Base-by-base conservation (phyloP, 37 sponge, comb jelly and placozoan species). In the Eunapius fragilis region DNA sequence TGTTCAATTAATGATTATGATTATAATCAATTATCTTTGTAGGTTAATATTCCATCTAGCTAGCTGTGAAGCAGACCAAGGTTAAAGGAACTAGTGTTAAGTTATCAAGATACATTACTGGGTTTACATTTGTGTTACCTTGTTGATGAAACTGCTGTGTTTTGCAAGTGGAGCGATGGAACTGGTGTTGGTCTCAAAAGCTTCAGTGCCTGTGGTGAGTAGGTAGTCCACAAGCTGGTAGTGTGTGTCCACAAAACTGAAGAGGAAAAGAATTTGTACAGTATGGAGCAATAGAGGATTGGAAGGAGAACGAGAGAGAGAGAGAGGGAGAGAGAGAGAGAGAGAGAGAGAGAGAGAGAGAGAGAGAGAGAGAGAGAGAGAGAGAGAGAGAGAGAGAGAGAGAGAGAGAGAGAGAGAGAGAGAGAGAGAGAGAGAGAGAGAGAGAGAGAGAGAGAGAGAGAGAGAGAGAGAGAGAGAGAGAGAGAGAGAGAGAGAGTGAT, bases 131-230 rank as follows among this genome's bases (percentile, higher is more conserved):
- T 30, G 73, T 12, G 28, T 13, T 24, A 94, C 94, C 91, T 94
- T 94, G 14, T 94, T 82, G 67, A 91, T 86, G 78, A 91, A 91
- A 69, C 41, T 79, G 4, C 92, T 49, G 58, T 95, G 92, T 25
- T 78, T 80, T 33, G 95, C 95, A 41, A 95, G 80, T 34, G 95
- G 95, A 25, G 82, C 86, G 31, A 95, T 85, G 35, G 95, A 88
- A 47, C 95, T 95, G 27, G 69, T 84, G 25, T 82, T 75, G 33
- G 70, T 80, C 13, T 91, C 84, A 68, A 80, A 73, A 0, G 95
- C 95, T 31, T 79, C 31, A 47, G 90, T 37, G 3, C 95, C 95
- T 79, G 85, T 86, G 67, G 95, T 82, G 67, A 95, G 81, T 3
- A 95, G 72, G 75, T 95, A 95, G 0, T 92, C 92, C 9, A 91